Evolutionary conservation across 2,797 vertebrate genomes (phyloP), one percentile per base, ranked within the genome.

Genomic region (Alectoris magna): DNA sequence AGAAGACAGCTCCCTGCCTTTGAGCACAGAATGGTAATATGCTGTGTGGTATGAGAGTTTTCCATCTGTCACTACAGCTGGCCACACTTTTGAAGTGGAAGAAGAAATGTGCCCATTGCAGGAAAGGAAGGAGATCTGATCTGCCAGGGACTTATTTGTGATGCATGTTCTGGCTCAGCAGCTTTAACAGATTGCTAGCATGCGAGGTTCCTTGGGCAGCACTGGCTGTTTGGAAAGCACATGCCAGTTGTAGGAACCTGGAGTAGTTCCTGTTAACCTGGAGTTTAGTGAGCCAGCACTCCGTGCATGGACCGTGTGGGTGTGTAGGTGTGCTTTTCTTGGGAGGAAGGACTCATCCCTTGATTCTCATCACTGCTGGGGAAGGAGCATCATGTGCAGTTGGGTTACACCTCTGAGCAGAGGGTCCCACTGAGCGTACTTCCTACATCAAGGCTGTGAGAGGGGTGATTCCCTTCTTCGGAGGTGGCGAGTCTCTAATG

Each of bases 21-120:
- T 81, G 73, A 81, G 91, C 87, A 26, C 43, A 78, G 69, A 49
- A 64, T 2, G 84, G 38, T 73, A 68, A 78, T 64, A 3, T 26
- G 48, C 49, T 0, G 0, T 62, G 60, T 77, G 78, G 34, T 67
- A 6, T 60, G 73, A 74, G 77, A 80, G 36, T 79, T 91, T 81
- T 94, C 87, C 94, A 94, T 93, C 95, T 94, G 92, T 79, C 87
- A 17, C 60, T 85, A 73, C 87, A 69, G 77, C 63, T 87, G 81
- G 59, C 75, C 87, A 67, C 29, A 66, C 19, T 18, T 49, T 70
- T 74, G 12, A 71, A 94, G 24, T 64, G 56, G 59, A 67, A 70
- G 90, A 59, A 71, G 76, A 49, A 72, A 56, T 22, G 67, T 81
- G 39, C 39, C 60, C 2, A 4, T 49, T 76, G 13, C 2, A 84